These are phyloP conservation scores for Noturus placidus DNA, from an alignment of 2,113 vertebrate species.

Conservation along the genomic window DNA sequence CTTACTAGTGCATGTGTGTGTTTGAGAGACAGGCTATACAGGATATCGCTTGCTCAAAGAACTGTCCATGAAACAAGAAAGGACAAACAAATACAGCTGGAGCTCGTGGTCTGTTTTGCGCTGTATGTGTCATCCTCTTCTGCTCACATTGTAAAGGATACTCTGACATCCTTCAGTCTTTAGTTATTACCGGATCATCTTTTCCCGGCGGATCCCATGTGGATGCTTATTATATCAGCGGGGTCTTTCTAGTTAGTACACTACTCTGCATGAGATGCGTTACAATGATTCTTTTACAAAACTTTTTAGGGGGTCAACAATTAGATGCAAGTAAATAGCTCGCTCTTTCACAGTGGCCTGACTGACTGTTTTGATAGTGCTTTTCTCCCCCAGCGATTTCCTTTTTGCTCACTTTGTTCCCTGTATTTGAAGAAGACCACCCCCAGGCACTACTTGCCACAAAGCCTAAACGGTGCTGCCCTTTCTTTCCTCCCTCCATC, in stretches of 20 bases:
- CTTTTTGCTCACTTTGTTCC: conserved; percentile 35
- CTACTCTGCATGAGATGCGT: not conserved
- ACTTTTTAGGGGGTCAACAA: conserved; percentile 47
- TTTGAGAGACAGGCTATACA: conserved; percentile 19
- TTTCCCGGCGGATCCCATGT: conserved; percentile 1
- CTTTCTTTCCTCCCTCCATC: conserved; percentile 43
- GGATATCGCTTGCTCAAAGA: conserved; percentile 62
- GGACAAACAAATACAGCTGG: conserved; percentile 59
- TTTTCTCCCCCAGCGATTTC: conserved; percentile 37
- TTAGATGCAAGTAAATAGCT: conserved; percentile 35
- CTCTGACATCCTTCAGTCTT: conserved; percentile 47
- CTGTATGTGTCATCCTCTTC: conserved; percentile 51
- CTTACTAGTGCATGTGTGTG: conserved; percentile 58
- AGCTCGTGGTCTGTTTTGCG: conserved; percentile 56
- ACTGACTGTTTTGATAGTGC: conserved; percentile 36
- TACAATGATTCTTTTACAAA: conserved; percentile 28
- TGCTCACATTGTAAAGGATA: conserved; percentile 67
- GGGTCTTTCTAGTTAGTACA: conserved; percentile 30
- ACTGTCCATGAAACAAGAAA: conserved; percentile 58
- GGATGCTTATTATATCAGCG: conserved; percentile 8
- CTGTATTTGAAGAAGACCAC: conserved; percentile 48
- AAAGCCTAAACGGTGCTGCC: conserved; percentile 53
- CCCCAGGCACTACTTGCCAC: conserved; percentile 40
- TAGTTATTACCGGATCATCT: conserved; percentile 52
- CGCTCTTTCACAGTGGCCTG: conserved; percentile 26